phyloP scores from a whole-genome alignment of 2,113 vertebrate species.

The Rousettus leschenaultii region DNA sequence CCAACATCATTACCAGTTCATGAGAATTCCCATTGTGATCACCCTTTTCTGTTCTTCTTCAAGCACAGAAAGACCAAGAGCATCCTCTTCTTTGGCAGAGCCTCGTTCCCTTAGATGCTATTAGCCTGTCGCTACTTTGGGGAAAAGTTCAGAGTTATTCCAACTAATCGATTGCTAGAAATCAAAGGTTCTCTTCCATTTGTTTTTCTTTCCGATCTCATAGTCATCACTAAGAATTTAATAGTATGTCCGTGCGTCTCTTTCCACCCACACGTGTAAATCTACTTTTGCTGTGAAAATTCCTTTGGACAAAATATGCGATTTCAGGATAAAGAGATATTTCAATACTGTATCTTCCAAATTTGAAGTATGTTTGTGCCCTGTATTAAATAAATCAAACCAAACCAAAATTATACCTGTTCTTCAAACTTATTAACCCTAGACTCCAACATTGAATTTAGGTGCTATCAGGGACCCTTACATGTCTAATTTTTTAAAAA shows the following conservation, averaged over 20 bases:
- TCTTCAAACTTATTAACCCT: background rate
- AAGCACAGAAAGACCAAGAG: constrained; percentile 76
- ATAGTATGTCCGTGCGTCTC: background rate
- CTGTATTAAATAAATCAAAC: background rate
- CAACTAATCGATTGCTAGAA: background rate
- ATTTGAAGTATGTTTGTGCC: background rate
- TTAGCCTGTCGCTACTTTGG: background rate
- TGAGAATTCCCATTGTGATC: constrained; percentile 64
- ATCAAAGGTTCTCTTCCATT: background rate
- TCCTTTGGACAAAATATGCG: background rate
- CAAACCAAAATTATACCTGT: background rate
- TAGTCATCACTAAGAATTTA: background rate
- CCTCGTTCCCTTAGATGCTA: constrained; percentile 64
- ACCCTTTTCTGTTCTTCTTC: constrained; percentile 67
- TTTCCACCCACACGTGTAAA: background rate
- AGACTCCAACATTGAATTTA: background rate
- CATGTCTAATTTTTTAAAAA: background rate
- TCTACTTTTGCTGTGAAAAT: background rate
- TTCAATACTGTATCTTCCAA: background rate
- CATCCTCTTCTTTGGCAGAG: constrained; percentile 80
- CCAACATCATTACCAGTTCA: fast-evolving
- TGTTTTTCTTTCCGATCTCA: background rate
- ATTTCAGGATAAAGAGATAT: background rate
- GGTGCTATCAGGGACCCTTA: background rate
- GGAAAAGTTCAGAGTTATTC: background rate